Evolutionary conservation across 1,140 invertebrate species (phyloP).

Genomic region (Lepidurus apus): DNA sequence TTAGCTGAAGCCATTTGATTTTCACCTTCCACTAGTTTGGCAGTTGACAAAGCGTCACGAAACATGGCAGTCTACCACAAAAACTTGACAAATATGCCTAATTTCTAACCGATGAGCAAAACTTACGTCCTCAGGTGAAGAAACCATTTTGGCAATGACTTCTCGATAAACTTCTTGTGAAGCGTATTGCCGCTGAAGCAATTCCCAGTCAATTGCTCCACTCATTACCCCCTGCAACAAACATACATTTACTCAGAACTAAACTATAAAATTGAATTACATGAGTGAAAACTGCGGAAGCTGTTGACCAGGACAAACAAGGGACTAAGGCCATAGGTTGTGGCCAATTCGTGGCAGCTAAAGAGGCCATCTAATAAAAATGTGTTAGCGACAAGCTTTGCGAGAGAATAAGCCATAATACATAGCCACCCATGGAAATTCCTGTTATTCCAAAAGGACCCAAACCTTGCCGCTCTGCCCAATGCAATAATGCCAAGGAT

Average conservation of each 20-base stretch:
- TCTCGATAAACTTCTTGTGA: constrained; percentile 73
- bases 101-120: neutral
- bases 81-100: neutral
- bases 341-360: constrained; percentile 90
- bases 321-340: constrained; percentile 88
- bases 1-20: neutral
- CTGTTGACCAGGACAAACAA: constrained; percentile 94
- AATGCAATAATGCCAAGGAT: constrained; percentile 83
- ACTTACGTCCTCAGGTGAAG: constrained; percentile 43
- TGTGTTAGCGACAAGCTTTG: neutral
- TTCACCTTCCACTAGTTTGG: neutral
- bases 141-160: constrained; percentile 71
- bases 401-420: constrained; percentile 52
- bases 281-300: constrained; percentile 89
- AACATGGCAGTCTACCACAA: neutral
- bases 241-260: constrained; percentile 33
- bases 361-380: constrained; percentile 79
- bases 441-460: constrained; percentile 89
- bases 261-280: constrained; percentile 48
- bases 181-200: constrained; percentile 82
- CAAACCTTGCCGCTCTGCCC: constrained; percentile 80
- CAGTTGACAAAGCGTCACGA: neutral
- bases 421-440: constrained; percentile 99
- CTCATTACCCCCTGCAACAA: constrained; percentile 80
- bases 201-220: constrained; percentile 87